These are phyloP conservation scores for Pygoscelis adeliae DNA, from an alignment of 2,113 vertebrate species.

Conservation along the genomic window DNA sequence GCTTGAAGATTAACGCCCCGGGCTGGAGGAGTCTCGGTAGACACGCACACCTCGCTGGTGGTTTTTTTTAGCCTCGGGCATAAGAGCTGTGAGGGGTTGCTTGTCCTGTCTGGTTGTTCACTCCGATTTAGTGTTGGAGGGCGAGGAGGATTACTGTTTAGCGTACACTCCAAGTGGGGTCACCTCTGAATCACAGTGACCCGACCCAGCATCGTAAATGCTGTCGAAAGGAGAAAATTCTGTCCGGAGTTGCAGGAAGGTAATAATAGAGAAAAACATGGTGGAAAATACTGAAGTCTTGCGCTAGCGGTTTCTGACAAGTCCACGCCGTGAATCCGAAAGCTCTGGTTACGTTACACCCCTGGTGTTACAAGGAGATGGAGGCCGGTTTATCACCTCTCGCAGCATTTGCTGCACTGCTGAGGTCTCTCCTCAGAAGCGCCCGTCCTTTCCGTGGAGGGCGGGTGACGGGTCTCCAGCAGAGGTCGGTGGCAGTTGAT, in stretches of 20 bases:
- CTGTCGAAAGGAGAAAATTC: background rate
- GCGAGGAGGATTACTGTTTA: background rate
- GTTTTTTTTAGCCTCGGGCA: background rate
- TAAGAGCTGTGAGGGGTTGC: background rate
- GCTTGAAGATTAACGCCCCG: background rate
- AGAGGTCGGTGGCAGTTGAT: background rate
- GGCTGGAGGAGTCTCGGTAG: background rate
- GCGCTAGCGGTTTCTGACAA: background rate
- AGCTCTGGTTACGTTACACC: accelerated
- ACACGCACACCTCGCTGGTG: background rate
- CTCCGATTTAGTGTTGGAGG: background rate
- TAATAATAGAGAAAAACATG: background rate
- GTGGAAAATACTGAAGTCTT: background rate
- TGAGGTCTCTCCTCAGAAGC: background rate
- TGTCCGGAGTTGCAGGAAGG: background rate
- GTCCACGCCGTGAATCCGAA: accelerated
- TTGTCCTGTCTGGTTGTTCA: background rate
- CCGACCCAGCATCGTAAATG: background rate
- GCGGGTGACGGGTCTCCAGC: background rate
- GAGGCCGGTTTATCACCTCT: background rate
- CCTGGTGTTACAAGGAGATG: background rate
- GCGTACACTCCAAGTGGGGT: background rate
- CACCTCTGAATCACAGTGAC: background rate
- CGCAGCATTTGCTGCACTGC: background rate
- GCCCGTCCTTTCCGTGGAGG: background rate